Evolutionary conservation across 1,140 invertebrate genomes (phyloP), one percentile per base, ranked within the genome.

Genomic region (Littorina saxatilis): DNA sequence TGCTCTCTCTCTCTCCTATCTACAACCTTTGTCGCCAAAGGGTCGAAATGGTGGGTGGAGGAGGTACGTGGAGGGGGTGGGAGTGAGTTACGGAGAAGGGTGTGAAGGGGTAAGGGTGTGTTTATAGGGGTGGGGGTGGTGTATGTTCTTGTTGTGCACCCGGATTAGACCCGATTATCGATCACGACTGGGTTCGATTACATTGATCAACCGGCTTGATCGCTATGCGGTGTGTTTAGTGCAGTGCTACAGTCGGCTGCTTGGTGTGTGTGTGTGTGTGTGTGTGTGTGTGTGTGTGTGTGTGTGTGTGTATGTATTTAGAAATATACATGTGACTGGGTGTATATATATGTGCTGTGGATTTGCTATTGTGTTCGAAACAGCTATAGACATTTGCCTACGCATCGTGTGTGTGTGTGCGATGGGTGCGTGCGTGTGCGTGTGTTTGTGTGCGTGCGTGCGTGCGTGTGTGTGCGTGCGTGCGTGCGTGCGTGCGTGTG

Each of bases 131-230:
- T 35, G 61, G 2, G 29, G 2, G 0, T 35, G 11, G 29, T n/a
- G 27, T 63, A 7, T 63, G 29, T 7, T 32, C 27, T 63, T 27
- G 27, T 27, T 20, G 66, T 32, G 23, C 66, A 17, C 35, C 35
- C 4, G 35, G 61, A 68, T 39, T 39, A 68, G 66, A 29, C 35
- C 35, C 66, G 66, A 68, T 68, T 68, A 68, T 68, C 66, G 66
- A 32, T 39, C 35, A 68, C 35, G 43, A 5, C 43, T 47, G 7
- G 43, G 17, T 47, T 47, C 17, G 17, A 47, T n/a, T 47, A 47
- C 39, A 68, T 68, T 35, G 66, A 32, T 39, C 35, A 39, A 2
- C 66, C 23, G 5, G 32, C 17, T 3, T 39, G 11, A 58, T 58
- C 55, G 15, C 17, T 40, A 39, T 23, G 7, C 72, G n/a, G 27